Conservation (phyloP, 2,888 invertebrate species). For the Linnaemya tessellans region DNA sequence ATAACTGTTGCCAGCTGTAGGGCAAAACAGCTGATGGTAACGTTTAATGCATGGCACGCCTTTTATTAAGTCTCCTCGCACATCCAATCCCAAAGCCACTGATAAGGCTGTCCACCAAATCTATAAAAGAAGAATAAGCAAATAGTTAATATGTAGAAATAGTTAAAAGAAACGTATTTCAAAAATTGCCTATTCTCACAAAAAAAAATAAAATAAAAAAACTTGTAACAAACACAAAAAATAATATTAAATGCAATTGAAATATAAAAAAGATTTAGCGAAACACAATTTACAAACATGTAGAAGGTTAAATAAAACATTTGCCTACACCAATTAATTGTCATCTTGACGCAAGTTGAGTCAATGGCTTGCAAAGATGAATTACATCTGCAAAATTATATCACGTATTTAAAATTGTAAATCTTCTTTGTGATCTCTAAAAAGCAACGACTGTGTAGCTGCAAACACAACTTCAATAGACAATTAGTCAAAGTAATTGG, state of each 20-base stretch:
- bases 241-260: background rate
- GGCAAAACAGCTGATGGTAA: slow-evolving; percentile 95
- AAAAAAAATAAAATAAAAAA: too few relatives aligned
- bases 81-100: slow-evolving; percentile 92
- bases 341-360: background rate
- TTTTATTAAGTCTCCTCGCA: slow-evolving; percentile 93
- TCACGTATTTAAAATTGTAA: slow-evolving; percentile 42
- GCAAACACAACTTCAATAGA: background rate
- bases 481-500: slow-evolving; percentile 29
- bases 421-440: slow-evolving; percentile 15
- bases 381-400: slow-evolving; percentile 18
- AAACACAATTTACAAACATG: background rate
- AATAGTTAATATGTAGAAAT: too few relatives aligned
- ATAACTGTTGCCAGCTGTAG: slow-evolving; percentile 95
- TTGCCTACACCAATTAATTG: background rate
- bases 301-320: background rate
- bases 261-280: background rate
- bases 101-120: slow-evolving; percentile 96
- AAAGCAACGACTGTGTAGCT: background rate
- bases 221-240: background rate
- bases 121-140: slow-evolving; percentile 83
- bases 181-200: too few relatives aligned
- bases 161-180: too few relatives aligned
- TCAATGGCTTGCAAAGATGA: background rate
- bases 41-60: slow-evolving; percentile 96